Percentiles rank a stretch among this genome's conserved stretches.
These are phyloP conservation scores for Drosophila setifemur DNA, from an alignment of 1,140 invertebrate species.

Conservation along the genomic window DNA sequence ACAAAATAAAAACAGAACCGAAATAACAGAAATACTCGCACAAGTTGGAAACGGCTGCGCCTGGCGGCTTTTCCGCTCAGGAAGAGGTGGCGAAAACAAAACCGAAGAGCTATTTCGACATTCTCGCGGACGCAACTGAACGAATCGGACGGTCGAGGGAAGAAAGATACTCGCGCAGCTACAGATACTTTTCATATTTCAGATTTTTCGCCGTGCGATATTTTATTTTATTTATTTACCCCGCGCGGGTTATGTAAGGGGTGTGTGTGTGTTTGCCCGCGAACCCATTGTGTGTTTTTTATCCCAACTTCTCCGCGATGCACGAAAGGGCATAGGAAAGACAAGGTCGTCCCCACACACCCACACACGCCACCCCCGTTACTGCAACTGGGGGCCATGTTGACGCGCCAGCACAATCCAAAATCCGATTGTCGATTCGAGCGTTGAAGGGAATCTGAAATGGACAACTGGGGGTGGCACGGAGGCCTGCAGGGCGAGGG, in stretches of 20 bases:
- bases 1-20: slow-evolving; percentile 54
- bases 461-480: slow-evolving; percentile 48
- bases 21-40: slow-evolving; percentile 36
- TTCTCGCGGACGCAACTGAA: slow-evolving; percentile 62
- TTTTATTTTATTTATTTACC: slow-evolving; percentile 73
- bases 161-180: slow-evolving; percentile 25
- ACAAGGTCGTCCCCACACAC: slow-evolving; percentile 49
- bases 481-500: slow-evolving; percentile 2
- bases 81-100: slow-evolving; percentile 55
- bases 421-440: slow-evolving; percentile 39
- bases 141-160: slow-evolving; percentile 55
- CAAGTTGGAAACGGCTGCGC: slow-evolving; percentile 41
- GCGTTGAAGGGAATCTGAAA: slow-evolving; percentile 28
- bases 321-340: slow-evolving; percentile 58
- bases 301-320: slow-evolving; percentile 25
- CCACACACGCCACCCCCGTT: slow-evolving; percentile 3
- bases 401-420: slow-evolving; percentile 33
- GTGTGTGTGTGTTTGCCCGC: slow-evolving; percentile 20
- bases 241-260: slow-evolving; percentile 65
- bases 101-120: slow-evolving; percentile 59
- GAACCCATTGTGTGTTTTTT: slow-evolving; percentile 14
- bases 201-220: slow-evolving; percentile 64
- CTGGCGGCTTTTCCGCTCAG: slow-evolving; percentile 48
- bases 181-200: slow-evolving; percentile 73
- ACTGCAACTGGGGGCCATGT: slow-evolving; percentile 56